A percentile compares a stretch with the other conserved stretches of the same genome.
phyloP scores from a whole-genome alignment of 2,797 vertebrate species.

The Astyanax mexicanus region DNA sequence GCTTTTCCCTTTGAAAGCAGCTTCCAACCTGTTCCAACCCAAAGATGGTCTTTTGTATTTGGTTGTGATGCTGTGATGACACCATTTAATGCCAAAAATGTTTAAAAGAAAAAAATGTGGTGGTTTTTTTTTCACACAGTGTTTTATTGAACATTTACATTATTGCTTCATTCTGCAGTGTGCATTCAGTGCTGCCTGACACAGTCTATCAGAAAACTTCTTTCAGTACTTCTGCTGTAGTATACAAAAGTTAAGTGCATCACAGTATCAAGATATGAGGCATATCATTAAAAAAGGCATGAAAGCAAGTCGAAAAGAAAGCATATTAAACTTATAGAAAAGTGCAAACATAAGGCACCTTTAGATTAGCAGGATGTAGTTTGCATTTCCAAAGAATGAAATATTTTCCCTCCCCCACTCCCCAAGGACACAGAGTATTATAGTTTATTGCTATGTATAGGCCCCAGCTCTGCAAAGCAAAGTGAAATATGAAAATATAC shows the following conservation, averaged over 20 bases:
- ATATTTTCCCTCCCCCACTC: background rate
- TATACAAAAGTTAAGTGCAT: background rate
- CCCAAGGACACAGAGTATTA: background rate
- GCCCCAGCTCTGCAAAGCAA: background rate
- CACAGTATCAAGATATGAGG: background rate
- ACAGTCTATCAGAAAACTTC: background rate
- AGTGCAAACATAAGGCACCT: constrained; percentile 23
- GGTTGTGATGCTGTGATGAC: background rate
- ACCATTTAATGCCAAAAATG: background rate
- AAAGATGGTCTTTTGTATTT: constrained; percentile 12
- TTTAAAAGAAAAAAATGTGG: background rate
- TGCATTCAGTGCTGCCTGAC: background rate
- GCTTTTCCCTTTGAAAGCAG: constrained; percentile 2
- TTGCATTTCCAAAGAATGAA: background rate
- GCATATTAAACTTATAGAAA: background rate
- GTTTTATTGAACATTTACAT: constrained; percentile 3
- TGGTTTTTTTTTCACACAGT: background rate
- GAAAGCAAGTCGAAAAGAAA: background rate
- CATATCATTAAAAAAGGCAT: too few relatives aligned
- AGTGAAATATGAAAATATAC: background rate
- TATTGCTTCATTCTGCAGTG: background rate
- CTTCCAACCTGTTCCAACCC: constrained; percentile 9
- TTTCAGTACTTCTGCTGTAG: background rate
- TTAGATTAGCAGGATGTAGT: background rate
- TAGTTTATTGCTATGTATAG: background rate